These are phyloP conservation scores for Melieria omissa DNA, from an alignment of 2,888 invertebrate species.

Conservation along the genomic window DNA sequence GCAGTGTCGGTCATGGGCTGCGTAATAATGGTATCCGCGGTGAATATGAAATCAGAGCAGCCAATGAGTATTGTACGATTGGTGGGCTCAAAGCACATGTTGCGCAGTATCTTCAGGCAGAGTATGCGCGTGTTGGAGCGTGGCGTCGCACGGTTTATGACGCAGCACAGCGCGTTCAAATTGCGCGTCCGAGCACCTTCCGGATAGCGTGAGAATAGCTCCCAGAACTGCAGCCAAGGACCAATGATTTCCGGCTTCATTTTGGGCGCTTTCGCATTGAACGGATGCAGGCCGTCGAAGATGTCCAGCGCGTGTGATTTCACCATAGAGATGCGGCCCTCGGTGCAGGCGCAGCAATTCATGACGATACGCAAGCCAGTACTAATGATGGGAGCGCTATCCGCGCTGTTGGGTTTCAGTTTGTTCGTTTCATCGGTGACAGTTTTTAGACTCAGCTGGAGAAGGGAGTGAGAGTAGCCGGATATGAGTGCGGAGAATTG, in stretches of 20 bases:
- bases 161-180: constrained; percentile 52
- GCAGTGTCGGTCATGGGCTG: constrained; percentile 41
- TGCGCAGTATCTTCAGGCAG: constrained; percentile 60
- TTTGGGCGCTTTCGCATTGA: constrained; percentile 49
- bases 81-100: constrained; percentile 60
- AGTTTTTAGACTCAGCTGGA: constrained; percentile 57
- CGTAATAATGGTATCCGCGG: constrained; percentile 50
- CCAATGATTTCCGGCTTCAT: constrained; percentile 52
- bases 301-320: constrained; percentile 60
- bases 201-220: constrained; percentile 61
- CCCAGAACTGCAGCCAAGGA: constrained; percentile 63
- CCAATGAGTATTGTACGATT: constrained; percentile 58
- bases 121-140: constrained; percentile 47
- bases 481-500: constrained; percentile 53
- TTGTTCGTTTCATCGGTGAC: constrained; percentile 57
- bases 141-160: constrained; percentile 49
- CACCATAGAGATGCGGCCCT: constrained; percentile 60
- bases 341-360: constrained; percentile 63
- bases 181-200: constrained; percentile 57
- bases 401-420: constrained; percentile 48
- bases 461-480: constrained; percentile 55
- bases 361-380: constrained; percentile 56
- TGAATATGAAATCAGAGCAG: constrained; percentile 51
- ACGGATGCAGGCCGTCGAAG: constrained; percentile 60
- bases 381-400: constrained; percentile 47